Base-by-base conservation (phyloP, 2,797 vertebrate genomes). In the Sparidentex hasta region DNA sequence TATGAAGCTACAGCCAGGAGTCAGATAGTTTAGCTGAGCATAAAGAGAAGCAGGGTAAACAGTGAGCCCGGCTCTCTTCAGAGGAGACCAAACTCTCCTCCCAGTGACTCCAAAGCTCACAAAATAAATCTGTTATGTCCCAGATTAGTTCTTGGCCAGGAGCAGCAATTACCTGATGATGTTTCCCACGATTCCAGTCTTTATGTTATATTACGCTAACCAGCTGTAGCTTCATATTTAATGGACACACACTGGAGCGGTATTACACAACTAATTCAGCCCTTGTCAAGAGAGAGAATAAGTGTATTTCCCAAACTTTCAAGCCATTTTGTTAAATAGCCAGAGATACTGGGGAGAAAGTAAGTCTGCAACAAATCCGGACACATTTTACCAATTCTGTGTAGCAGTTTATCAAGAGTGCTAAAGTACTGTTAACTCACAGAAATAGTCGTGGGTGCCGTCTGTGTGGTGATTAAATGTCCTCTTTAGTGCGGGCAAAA, bases 401-500 rank as follows among this genome's bases (percentile, higher is more conserved):
- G 2, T 63, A 48, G 29, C 50, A 71, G 43, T 44, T 25, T 12
- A 43, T 65, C 46, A 48, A 46, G 16, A 70, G 11, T 23, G 3
- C 55, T 25, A 11, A 7, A 68, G 17, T 18, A 5, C 38, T 41
- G 25, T 69, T 69, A 4, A 44, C 12, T 68, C 47, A 20, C 41
- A 50, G 64, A 74, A 70, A 58, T 27, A 16, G 14, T 74, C 25
- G 51, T 66, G 23, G 70, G 44, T 43, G 59, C 27, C 21, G 56
- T 12, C 33, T 54, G 63, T 20, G 43, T 56, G 65, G 71, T 75
- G 65, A 84, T 80, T 77, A 70, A 71, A 68, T 46, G 13, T 2
- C 9, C 71, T 62, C 33, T 76, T 81, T 23, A 38, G 46, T 46
- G 64, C 59, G 75, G 71, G 69, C 56, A 51, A 70, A 84, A 84